Evolutionary conservation across 2,113 vertebrate genomes (phyloP).

Genomic region (Clarias magur): DNA sequence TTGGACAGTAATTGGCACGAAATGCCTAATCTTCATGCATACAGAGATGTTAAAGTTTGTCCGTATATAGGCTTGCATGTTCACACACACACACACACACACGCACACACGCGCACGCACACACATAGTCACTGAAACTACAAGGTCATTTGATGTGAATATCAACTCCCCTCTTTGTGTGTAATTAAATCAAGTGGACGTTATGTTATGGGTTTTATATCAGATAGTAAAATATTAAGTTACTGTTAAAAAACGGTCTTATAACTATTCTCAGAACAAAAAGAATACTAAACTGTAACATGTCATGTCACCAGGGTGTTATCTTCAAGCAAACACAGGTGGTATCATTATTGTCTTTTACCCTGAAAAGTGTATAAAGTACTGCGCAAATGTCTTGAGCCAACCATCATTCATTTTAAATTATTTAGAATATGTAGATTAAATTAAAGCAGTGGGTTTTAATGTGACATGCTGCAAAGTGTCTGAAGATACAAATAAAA

Average conservation of each 20-base stretch:
- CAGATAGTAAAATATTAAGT: background rate
- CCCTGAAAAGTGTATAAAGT: background rate
- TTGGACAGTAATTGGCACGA: background rate
- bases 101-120: background rate
- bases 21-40: background rate
- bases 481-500: too few relatives aligned
- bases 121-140: background rate
- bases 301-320: background rate
- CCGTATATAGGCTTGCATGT: background rate
- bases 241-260: background rate
- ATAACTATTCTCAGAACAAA: background rate
- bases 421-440: too few relatives aligned
- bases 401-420: too few relatives aligned
- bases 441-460: too few relatives aligned
- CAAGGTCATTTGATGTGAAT: background rate
- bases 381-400: too few relatives aligned
- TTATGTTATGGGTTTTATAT: background rate
- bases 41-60: background rate
- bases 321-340: background rate
- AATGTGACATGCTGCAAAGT: too few relatives aligned
- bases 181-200: background rate
- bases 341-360: background rate
- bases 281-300: background rate
- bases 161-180: background rate
- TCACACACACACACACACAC: background rate